Percentiles rank a stretch among this genome's conserved stretches.
These are phyloP conservation scores for Bruchidius siliquastri DNA, from an alignment of 2,888 invertebrate genomes.

Conservation along the genomic window DNA sequence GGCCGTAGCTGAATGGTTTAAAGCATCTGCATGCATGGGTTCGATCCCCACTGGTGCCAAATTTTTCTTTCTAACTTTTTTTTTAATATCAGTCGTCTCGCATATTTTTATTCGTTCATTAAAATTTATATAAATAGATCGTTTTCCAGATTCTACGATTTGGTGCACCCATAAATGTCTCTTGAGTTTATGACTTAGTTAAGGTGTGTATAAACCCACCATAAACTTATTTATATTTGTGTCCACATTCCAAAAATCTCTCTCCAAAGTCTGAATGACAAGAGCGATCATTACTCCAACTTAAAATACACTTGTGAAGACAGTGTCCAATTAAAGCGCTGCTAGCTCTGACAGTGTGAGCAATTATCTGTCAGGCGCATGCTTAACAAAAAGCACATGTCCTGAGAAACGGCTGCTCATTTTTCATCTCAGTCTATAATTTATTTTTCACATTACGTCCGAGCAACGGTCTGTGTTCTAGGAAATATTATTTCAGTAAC, in stretches of 20 bases:
- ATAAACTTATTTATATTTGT: too few relatives aligned
- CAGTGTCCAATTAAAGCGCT: not conserved
- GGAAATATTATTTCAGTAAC: not conserved
- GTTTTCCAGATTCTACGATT: too few relatives aligned
- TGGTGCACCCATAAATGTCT: too few relatives aligned
- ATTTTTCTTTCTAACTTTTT: too few relatives aligned
- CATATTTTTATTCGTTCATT: too few relatives aligned
- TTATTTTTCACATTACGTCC: not conserved
- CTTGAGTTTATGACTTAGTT: too few relatives aligned
- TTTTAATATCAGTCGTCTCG: too few relatives aligned
- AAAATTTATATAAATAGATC: too few relatives aligned
- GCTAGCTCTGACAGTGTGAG: not conserved
- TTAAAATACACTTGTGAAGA: not conserved
- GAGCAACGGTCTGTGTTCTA: not conserved
- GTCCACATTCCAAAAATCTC: not conserved
- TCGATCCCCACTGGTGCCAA: too few relatives aligned
- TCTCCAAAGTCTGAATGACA: not conserved
- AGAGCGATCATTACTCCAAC: not conserved
- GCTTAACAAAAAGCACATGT: not conserved
- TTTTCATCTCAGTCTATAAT: not conserved
- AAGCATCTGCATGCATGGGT: too few relatives aligned
- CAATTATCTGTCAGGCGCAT: not conserved
- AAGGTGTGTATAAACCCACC: too few relatives aligned
- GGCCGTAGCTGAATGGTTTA: too few relatives aligned
- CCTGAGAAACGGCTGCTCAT: not conserved